Conservation (phyloP, 1,140 invertebrate species). For the Drepana arcuata region DNA sequence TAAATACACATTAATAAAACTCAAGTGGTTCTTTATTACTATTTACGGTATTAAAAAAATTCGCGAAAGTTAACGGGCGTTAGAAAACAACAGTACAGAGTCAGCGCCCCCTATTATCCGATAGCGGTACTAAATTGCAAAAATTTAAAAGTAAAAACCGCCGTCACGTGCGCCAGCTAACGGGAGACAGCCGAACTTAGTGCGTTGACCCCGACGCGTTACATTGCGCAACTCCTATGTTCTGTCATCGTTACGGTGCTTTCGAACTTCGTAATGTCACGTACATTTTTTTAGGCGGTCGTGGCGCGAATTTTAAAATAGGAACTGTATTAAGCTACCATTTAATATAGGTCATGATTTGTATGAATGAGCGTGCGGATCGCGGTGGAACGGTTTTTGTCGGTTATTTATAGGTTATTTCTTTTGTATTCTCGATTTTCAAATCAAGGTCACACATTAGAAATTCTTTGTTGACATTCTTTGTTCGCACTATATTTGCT, state of each 20-base stretch:
- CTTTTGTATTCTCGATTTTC: too few relatives aligned
- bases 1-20: too few relatives aligned
- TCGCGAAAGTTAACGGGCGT: too few relatives aligned
- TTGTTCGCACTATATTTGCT: too few relatives aligned
- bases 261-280: conserved; percentile 17
- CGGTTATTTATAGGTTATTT: conserved; percentile 7
- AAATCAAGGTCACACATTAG: too few relatives aligned
- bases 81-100: conserved; percentile 14
- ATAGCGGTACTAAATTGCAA: conserved; percentile 60
- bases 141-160: conserved; percentile 67
- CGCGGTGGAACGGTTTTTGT: conserved; percentile 3
- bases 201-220: conserved; percentile 40
- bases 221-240: conserved; percentile 44
- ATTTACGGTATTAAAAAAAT: too few relatives aligned
- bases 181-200: conserved; percentile 57
- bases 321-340: conserved; percentile 32
- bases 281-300: conserved; percentile 8
- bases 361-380: conserved; percentile 16
- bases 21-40: too few relatives aligned
- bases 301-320: conserved; percentile 56
- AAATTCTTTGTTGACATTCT: too few relatives aligned
- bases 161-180: conserved; percentile 55
- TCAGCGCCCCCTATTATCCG: conserved; percentile 43
- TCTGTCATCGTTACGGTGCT: conserved; percentile 16
- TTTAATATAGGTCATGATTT: conserved; percentile 38